Evolutionary conservation across 2,113 vertebrate species (phyloP).

Genomic region (Myotis brandtii): DNA sequence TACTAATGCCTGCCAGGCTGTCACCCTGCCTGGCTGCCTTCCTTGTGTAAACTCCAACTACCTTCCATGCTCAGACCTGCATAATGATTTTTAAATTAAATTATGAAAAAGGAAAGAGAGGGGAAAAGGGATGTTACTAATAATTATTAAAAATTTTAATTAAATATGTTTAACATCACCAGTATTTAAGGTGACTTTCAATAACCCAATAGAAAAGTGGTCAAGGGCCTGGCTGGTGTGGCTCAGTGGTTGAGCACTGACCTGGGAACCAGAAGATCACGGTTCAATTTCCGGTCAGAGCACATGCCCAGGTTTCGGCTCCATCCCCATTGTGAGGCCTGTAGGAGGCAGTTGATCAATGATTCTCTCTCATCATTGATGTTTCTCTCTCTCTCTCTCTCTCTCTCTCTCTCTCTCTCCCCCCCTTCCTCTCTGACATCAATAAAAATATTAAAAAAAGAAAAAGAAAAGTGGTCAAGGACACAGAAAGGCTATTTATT

Average conservation of each 20-base stretch:
- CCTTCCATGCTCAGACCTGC: background rate
- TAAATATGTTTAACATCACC: background rate
- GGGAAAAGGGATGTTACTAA: background rate
- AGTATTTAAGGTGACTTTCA: background rate
- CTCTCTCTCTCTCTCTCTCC: background rate
- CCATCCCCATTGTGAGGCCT: no score
- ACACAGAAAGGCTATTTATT: background rate
- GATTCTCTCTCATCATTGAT: background rate
- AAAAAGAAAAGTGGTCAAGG: background rate
- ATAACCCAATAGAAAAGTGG: background rate
- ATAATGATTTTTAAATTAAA: background rate
- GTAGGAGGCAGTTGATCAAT: background rate
- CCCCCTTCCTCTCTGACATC: background rate
- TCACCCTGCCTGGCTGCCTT: background rate
- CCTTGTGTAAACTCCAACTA: background rate
- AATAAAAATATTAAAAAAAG: background rate
- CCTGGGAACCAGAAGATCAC: background rate
- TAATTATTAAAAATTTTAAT: background rate
- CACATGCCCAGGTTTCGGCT: background rate
- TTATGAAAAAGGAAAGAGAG: background rate
- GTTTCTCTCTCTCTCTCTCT: background rate
- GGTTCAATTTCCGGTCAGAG: background rate
- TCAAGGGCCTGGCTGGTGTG: background rate
- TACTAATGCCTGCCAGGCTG: background rate
- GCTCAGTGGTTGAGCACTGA: background rate